Percentiles rank a stretch among this genome's conserved stretches.
Evolutionary conservation across 1,140 invertebrate species (phyloP).

Genomic region (Capitella teleta): DNA sequence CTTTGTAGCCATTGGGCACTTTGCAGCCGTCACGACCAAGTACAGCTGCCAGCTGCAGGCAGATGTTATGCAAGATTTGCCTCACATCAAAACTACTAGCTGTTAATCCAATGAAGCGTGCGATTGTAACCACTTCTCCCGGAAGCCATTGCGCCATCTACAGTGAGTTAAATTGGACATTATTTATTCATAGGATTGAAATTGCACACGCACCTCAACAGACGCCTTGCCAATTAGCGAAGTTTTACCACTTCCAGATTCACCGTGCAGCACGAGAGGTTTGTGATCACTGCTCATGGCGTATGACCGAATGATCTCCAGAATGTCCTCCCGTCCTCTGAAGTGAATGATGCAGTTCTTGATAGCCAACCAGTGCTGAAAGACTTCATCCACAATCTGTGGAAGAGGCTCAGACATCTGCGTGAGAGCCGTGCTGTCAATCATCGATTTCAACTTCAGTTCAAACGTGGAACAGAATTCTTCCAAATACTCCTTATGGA

Average conservation of each 20-base stretch:
- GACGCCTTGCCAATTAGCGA: constrained; percentile 27
- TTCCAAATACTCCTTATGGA: constrained; percentile 29
- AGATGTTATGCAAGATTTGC: constrained; percentile 85
- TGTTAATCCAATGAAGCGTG: constrained; percentile 89
- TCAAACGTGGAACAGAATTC: constrained; percentile 7
- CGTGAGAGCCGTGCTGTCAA: not conserved
- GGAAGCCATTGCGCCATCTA: constrained; percentile 47
- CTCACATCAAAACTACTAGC: constrained; percentile 89
- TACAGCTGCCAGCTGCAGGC: constrained; percentile 48
- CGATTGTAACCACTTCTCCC: constrained; percentile 49
- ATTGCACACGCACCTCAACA: constrained; percentile 56
- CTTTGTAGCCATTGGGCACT: constrained; percentile 23
- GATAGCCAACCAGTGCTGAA: not conserved
- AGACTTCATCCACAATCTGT: too few species aligned
- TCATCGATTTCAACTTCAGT: not conserved
- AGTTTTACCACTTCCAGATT: constrained; percentile 29
- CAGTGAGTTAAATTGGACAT: constrained; percentile 2
- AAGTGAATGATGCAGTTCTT: constrained; percentile 44
- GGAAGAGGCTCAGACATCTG: too few species aligned
- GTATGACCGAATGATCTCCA: constrained; percentile 67
- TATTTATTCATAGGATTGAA: not conserved
- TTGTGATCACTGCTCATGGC: constrained; percentile 67
- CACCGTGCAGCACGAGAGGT: constrained; percentile 30
- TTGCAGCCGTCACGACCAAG: constrained; percentile 13
- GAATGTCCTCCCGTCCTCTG: constrained; percentile 72